phyloP scores from a whole-genome alignment of 2,888 invertebrate genomes.

The Trissolcus brochymenae region DNA sequence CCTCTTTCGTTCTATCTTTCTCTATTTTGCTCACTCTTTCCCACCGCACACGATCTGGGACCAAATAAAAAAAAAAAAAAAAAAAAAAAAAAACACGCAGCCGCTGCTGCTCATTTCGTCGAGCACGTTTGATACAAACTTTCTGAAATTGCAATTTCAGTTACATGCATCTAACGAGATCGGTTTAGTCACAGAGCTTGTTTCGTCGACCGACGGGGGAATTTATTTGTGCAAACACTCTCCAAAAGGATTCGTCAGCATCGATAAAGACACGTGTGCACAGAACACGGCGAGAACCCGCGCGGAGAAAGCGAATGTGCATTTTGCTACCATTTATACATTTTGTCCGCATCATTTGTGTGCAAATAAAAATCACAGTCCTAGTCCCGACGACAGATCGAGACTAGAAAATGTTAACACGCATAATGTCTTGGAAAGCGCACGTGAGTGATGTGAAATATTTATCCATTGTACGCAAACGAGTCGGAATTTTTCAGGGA shows the following conservation, averaged over 20 bases:
- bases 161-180: too few relatives aligned
- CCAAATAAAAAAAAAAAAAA: conserved; percentile 14
- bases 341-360: conserved; percentile 62
- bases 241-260: too few relatives aligned
- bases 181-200: too few relatives aligned
- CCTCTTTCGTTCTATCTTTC: conserved; percentile 45
- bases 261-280: conserved; percentile 35
- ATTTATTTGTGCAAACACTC: too few relatives aligned
- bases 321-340: conserved; percentile 51
- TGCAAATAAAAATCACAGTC: conserved; percentile 57
- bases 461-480: conserved; percentile 30
- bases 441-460: conserved; percentile 17
- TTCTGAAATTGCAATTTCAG: too few relatives aligned
- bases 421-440: conserved; percentile 20
- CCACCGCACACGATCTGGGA: conserved; percentile 48
- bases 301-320: conserved; percentile 55
- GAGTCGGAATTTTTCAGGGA: background rate
- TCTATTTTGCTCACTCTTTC: conserved; percentile 47
- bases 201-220: too few relatives aligned
- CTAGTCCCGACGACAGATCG: conserved; percentile 27
- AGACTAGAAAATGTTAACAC: conserved; percentile 26
- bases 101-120: background rate
- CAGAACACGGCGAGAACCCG: background rate
- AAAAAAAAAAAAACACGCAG: too few relatives aligned
- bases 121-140: background rate